A percentile compares a stretch with the other conserved stretches of the same genome.
Evolutionary conservation across 2,888 invertebrate species (phyloP).

Genomic region (Nasonovia ribisnigri): DNA sequence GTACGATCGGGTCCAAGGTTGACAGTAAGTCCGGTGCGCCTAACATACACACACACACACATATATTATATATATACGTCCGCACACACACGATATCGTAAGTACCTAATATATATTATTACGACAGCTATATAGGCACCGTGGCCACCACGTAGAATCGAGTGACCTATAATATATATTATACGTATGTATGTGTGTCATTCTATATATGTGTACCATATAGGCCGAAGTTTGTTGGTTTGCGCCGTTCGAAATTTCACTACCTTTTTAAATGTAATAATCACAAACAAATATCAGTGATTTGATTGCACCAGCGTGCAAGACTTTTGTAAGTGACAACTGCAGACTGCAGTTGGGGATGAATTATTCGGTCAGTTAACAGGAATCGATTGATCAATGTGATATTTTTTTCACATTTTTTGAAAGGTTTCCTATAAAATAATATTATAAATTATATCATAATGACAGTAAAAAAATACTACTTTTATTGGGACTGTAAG

Average conservation of each 20-base stretch:
- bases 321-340: not conserved
- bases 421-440: not conserved
- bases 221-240: not conserved
- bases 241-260: not conserved
- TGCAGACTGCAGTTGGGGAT: not conserved
- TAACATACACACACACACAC: not conserved
- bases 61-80: not conserved
- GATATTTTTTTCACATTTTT: not conserved
- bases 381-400: not conserved
- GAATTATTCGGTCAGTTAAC: not conserved
- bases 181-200: not conserved
- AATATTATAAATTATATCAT: not conserved
- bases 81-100: not conserved
- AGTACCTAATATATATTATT: not conserved
- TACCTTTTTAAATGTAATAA: not conserved
- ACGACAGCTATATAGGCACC: not conserved
- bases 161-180: not conserved
- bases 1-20: conserved; percentile 43
- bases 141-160: not conserved
- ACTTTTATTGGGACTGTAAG: not conserved
- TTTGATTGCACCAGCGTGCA: not conserved
- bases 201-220: not conserved
- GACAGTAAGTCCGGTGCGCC: conserved; percentile 7
- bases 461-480: not conserved
- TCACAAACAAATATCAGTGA: not conserved